Base-by-base conservation (phyloP, 2,797 vertebrate genomes). In the Gallinago nigripennis region DNA sequence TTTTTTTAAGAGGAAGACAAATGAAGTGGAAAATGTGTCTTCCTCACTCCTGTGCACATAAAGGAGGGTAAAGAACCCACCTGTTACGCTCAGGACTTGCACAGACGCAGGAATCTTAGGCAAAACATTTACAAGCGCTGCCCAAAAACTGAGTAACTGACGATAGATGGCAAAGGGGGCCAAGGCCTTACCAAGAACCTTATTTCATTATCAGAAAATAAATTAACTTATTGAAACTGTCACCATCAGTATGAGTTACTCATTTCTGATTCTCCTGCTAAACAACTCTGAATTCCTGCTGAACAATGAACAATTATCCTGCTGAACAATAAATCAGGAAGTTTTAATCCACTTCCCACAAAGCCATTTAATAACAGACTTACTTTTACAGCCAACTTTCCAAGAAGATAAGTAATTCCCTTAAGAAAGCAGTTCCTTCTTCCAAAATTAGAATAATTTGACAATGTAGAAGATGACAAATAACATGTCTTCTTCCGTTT, bases 321-420 rank as follows among this genome's bases (percentile, higher is more conserved):
- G 50, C 77, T 89, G 60, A 83, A 94, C 94, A 96, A 87, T 88
- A 90, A 84, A 87, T 93, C 73, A 95, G 65, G 90, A 86, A 96
- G 73, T 90, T 94, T 88, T 90, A 96, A 96, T 90, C 88, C 77
- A 94, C 88, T 90, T 92, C 81, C 80, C 71, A 64, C 68, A 90
- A 92, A 92, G 82, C 58, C 65, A 92, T 95, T 95, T 95, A 95
- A 78, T 77, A 88, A 95, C 33, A 45, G 90, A 51, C 86, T 90
- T 77, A 90, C 30, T 82, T 86, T 70, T 92, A 85, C 86, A 94
- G 86, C 90, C 93, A 94, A 65, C 83, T 97, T 96, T 86, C 88
- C 86, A 95, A 80, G 77, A 79, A 90, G 95, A 84, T 95, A 95
- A 95, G 88, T 85, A 94, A 95, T 60, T 90, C 68, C 64, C 92